Evolutionary conservation across 2,113 vertebrate genomes (phyloP), one percentile per base, ranked within the genome.

Genomic region (Anarrhichthys ocellatus): DNA sequence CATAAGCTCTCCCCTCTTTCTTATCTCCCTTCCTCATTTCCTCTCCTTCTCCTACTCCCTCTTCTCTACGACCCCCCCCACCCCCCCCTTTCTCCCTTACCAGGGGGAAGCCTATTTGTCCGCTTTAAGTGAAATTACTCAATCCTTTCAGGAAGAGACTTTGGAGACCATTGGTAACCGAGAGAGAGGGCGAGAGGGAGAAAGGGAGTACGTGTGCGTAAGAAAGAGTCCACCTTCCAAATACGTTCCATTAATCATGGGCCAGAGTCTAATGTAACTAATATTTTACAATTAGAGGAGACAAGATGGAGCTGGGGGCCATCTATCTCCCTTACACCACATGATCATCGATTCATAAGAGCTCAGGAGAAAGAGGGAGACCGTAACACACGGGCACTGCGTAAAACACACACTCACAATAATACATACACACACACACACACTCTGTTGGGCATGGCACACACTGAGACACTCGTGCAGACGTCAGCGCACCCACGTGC

Each of bases 231-330:
- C 96, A 97, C 96, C 96, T 89, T 97, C 97, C 97, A 99, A 99
- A 99, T 99, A 99, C 99, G 97, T 99, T 98, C 98, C 98, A 99
- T 99, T 99, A 99, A 99, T 99, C 98, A 99, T 96, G 95, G 96
- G 96, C 96, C 96, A 97, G 96, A 96, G 96, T 97, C 97, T 99
- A 99, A 99, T 99, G 98, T 99, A 99, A 98, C 97, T 99, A 99
- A 99, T 99, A 99, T 98, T 99, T 99, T 99, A 99, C 98, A 99
- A 99, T 99, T 99, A 99, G 97, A 99, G 97, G 95, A 99, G 98
- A 99, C 97, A 99, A 97, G 98, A 97, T 96, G 96, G 96, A 97
- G 96, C 97, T 97, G 95, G 96, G 95, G 97, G 95, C 97, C 96
- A 99, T 99, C 98, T 97, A 98, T 99, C 98, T 99, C 97, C 97